phyloP scores from a whole-genome alignment of 2,888 invertebrate genomes.

The Ariolimax columbianus region DNA sequence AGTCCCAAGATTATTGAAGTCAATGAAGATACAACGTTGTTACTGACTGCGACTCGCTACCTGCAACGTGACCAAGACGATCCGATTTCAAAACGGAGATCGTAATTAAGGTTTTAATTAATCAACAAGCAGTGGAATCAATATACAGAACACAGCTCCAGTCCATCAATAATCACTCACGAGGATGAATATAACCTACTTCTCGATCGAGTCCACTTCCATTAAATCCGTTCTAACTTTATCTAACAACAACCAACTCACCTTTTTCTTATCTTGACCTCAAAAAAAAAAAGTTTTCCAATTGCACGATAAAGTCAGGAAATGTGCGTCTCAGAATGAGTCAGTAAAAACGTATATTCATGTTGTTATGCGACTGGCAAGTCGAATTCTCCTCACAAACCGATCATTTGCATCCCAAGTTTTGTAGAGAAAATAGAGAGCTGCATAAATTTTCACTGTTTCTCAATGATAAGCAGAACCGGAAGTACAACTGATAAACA shows the following conservation, averaged over 20 bases:
- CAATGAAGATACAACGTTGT: too few relatives aligned
- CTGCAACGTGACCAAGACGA: too few relatives aligned
- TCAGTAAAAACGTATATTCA: not conserved
- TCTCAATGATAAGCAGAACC: constrained; percentile 40
- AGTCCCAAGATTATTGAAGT: too few relatives aligned
- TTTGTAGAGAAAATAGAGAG: not conserved
- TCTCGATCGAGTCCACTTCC: not conserved
- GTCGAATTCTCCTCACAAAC: not conserved
- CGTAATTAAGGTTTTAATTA: constrained; percentile 12
- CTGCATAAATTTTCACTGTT: constrained; percentile 41
- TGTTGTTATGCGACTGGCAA: not conserved
- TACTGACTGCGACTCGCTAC: too few relatives aligned
- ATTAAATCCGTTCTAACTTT: not conserved
- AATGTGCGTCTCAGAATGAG: not conserved
- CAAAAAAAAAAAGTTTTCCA: not conserved
- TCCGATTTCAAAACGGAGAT: too few relatives aligned
- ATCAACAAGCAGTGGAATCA: not conserved
- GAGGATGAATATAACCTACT: too few relatives aligned
- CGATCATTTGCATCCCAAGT: not conserved
- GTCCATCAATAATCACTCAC: not conserved
- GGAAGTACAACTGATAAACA: constrained; percentile 36
- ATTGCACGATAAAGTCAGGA: not conserved
- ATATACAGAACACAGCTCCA: not conserved
- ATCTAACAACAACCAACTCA: not conserved
- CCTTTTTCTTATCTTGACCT: constrained; percentile 31